Conservation (phyloP, 1,140 invertebrate species). For the Gryon sp. region DNA sequence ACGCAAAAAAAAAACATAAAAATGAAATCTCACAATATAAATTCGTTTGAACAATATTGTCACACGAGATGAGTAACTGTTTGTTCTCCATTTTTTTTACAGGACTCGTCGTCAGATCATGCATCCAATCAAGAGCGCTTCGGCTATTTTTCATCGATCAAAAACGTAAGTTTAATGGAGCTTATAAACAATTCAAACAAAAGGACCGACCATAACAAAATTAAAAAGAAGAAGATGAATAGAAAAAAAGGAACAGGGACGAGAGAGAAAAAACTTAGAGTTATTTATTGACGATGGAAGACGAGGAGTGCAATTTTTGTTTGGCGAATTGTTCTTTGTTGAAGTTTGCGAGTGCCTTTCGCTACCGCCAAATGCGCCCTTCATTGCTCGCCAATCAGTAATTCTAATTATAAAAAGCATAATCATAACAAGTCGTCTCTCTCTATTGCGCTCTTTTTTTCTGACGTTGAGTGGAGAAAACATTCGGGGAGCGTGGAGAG, state of each 20-base stretch:
- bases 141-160: conserved; percentile 77
- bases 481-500: conserved; percentile 54
- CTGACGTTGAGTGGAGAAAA: conserved; percentile 49
- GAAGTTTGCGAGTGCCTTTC: conserved; percentile 42
- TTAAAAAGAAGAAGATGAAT: conserved; percentile 8
- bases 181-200: conserved; percentile 12
- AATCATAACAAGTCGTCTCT: conserved; percentile 65
- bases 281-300: conserved; percentile 13
- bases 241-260: background rate
- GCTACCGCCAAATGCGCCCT: conserved; percentile 57
- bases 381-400: conserved; percentile 67
- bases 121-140: conserved; percentile 77
- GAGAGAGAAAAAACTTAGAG: background rate
- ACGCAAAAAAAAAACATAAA: background rate
- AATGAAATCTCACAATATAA: conserved; percentile 36
- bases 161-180: conserved; percentile 73
- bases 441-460: too few relatives aligned
- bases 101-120: conserved; percentile 78
- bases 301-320: conserved; percentile 11
- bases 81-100: conserved; percentile 59
- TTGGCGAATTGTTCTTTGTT: conserved; percentile 45
- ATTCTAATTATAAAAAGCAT: conserved; percentile 73
- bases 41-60: conserved; percentile 54
- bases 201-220: background rate
- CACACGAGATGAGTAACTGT: conserved; percentile 37